These are phyloP conservation scores for Dasypolia templi DNA, from an alignment of 2,888 invertebrate species.

Conservation along the genomic window DNA sequence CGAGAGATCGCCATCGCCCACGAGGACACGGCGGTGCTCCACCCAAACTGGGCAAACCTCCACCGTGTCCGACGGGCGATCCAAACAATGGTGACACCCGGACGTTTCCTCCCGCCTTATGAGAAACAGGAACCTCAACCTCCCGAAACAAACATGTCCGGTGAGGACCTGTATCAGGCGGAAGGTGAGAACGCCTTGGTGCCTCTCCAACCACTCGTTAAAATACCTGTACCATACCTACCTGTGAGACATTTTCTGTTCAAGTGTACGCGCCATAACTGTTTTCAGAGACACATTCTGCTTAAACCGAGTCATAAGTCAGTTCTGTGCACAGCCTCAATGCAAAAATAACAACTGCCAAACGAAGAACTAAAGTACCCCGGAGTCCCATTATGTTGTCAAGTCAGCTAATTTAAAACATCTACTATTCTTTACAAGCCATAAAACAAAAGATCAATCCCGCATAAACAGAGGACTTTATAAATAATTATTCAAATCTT, in stretches of 20 bases:
- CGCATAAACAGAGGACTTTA: constrained; percentile 41
- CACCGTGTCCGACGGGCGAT: no score
- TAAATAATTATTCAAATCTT: constrained; percentile 59
- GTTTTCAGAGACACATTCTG: not conserved
- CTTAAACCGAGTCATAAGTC: not conserved
- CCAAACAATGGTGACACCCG: no score
- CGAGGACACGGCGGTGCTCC: no score
- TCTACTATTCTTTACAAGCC: constrained; percentile 33
- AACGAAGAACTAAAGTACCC: constrained; percentile 7
- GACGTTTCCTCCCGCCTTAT: no score
- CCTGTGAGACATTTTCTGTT: not conserved
- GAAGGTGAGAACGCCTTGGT: no score
- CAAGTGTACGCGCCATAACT: not conserved
- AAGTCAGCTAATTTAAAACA: constrained; percentile 20
- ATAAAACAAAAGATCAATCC: constrained; percentile 39
- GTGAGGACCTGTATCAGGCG: no score
- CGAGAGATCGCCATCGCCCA: no score
- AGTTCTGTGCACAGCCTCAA: not conserved
- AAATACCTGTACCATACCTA: no score
- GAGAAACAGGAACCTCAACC: no score
- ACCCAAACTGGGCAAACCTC: no score
- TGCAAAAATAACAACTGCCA: not conserved
- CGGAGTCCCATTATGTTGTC: constrained; percentile 4
- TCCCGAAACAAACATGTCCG: no score
- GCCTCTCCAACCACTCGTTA: no score